phyloP scores from a whole-genome alignment of 2,113 vertebrate species.

The Cheilinus undulatus region DNA sequence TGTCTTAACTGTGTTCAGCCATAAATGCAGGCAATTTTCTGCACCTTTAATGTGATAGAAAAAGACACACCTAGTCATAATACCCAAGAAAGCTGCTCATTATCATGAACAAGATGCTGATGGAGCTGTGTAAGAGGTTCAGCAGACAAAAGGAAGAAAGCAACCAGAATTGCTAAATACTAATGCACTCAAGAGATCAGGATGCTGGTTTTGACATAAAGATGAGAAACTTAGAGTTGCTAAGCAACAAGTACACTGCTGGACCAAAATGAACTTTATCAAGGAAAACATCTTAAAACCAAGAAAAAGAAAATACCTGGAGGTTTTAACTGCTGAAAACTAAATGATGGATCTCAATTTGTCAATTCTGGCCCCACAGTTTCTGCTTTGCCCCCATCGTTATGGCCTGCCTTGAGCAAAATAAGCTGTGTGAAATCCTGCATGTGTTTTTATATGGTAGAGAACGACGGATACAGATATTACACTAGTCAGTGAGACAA shows the following conservation, averaged over 20 bases:
- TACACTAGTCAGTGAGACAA: slow-evolving; percentile 2
- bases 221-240: slow-evolving; percentile 36
- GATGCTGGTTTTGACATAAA: slow-evolving; percentile 21
- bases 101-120: slow-evolving; percentile 8
- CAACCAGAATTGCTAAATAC: slow-evolving; percentile 21
- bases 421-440: slow-evolving; percentile 12
- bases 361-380: slow-evolving; percentile 13
- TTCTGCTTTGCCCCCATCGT: slow-evolving; percentile 15
- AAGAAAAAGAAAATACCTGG: background rate
- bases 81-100: slow-evolving; percentile 2
- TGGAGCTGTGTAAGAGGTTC: background rate
- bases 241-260: slow-evolving; percentile 39
- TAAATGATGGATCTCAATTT: background rate
- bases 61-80: background rate
- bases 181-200: slow-evolving; percentile 16
- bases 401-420: background rate
- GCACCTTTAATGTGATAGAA: background rate
- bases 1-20: background rate
- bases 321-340: background rate
- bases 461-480: slow-evolving; percentile 14
- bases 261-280: slow-evolving; percentile 5
- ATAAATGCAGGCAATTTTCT: background rate
- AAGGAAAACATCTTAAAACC: background rate
- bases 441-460: background rate
- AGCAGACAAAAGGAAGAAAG: slow-evolving; percentile 37